Evolutionary conservation across 2,797 vertebrate species (phyloP), one percentile per base, ranked within the genome.

Genomic region (Helicolenus hilgendorfi): DNA sequence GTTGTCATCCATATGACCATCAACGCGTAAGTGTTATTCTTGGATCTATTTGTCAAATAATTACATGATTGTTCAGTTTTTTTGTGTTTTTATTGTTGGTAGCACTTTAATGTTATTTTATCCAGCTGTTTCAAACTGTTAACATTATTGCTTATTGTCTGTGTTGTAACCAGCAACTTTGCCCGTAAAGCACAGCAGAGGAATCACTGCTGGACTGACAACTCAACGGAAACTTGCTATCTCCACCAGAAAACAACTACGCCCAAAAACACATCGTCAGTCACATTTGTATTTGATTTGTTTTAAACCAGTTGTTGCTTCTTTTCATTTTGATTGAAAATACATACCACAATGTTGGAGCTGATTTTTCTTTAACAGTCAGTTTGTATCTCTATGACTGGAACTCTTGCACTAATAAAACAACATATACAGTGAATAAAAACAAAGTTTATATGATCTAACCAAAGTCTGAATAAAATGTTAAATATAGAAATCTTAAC

Each of bases 1-100:
- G 83, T 79, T 86, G 87, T 11, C 0, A 0, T 0, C 0, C 0
- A 0, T 0, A 0, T 11, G 0, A 38, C 1, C 6, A 2, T 53
- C 0, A 7, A 0, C 0, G 0, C 0, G 87, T 89, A 68, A 85
- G 87, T 79, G 13, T 76, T 56, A 10, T 18, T 55, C 13, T 55
- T 27, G 3, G 1, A 58, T 71, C 29, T 14, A 27, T 18, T 53
- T 58, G 27, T 26, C 4, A 58, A 15, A 27, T 1, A 35, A 13
- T 3, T 13, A 11, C 1, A 14, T 26, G 11, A 10, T 29, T n/a
- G 13, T 56, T 14, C 1, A 6, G 5, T 33, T 5, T 14, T 20
- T 82, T 45, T 20, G 2, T 33, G 20, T 41, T 2, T 60, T 58
- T 9, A 22, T 13, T 71, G 56, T 55, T 59, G 2, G 5, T 31